phyloP scores from a whole-genome alignment of 37 sponge, comb jelly and placozoan species.

The Crambe crambe region DNA sequence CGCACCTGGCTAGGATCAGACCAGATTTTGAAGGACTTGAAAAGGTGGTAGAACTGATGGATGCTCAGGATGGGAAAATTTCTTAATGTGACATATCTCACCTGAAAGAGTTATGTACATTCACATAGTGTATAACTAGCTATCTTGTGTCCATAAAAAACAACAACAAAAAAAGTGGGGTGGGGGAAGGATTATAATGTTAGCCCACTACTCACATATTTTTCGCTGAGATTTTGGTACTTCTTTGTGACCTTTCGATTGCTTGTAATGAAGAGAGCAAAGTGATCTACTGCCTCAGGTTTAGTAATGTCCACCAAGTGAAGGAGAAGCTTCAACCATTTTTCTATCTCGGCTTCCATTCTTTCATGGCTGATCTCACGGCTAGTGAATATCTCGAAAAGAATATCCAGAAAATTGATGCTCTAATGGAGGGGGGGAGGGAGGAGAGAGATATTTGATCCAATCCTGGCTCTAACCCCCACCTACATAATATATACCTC shows the following conservation, averaged over 20 bases:
- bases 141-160: no score
- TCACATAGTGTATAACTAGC: no score
- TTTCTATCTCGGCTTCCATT: constrained; percentile 16
- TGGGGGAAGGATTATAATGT: no score
- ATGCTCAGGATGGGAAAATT: constrained; percentile 20
- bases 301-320: constrained; percentile 33
- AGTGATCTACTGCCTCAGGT: neutral
- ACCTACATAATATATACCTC: neutral
- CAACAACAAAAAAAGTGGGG: no score
- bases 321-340: constrained; percentile 38
- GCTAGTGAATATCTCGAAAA: constrained; percentile 4
- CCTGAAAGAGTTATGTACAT: neutral
- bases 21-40: constrained; percentile 41
- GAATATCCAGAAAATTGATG: constrained; percentile 32
- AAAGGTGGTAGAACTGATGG: constrained; percentile 43
- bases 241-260: neutral
- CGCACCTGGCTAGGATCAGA: constrained; percentile 15
- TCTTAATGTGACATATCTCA: neutral
- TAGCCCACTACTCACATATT: neutral
- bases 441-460: no score
- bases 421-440: no score
- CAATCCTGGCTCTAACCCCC: neutral
- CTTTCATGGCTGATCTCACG: neutral
- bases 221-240: neutral
- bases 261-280: neutral